Evolutionary conservation across 1,140 invertebrate genomes (phyloP).

Genomic region (Pseudomyrmex cubaensis): DNA sequence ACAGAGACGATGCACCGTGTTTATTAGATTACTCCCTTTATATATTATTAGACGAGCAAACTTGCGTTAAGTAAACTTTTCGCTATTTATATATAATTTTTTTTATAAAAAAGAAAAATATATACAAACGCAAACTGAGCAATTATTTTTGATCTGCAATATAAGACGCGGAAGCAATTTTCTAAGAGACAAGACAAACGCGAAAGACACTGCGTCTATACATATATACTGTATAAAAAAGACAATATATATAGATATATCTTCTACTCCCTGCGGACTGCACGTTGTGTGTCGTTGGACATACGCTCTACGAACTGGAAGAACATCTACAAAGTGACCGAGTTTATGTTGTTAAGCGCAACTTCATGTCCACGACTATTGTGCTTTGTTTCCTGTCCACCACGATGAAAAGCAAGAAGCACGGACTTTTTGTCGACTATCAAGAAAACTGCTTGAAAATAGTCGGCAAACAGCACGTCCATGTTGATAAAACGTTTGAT

Average conservation of each 20-base stretch:
- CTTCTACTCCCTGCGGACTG: constrained; percentile 12
- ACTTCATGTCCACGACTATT: constrained; percentile 18
- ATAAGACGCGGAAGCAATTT: constrained; percentile 31
- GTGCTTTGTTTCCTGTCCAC: constrained; percentile 12
- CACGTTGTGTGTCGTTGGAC: constrained; percentile 26
- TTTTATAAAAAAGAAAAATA: constrained; percentile 14
- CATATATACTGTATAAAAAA: constrained; percentile 22
- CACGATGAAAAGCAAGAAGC: not conserved
- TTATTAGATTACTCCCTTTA: not conserved
- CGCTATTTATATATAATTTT: not conserved
- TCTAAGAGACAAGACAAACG: constrained; percentile 34
- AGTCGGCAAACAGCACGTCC: not conserved
- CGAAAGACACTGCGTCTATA: not conserved
- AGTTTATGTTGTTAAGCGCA: constrained; percentile 29
- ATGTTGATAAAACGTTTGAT: constrained; percentile 23
- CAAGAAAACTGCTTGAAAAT: constrained; percentile 26
- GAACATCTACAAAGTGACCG: constrained; percentile 49
- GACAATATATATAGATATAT: constrained; percentile 37
- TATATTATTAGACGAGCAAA: not conserved
- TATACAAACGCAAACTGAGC: not conserved
- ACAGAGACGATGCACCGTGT: not conserved
- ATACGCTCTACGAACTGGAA: constrained; percentile 7
- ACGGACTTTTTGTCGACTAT: not conserved
- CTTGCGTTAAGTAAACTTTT: not conserved
- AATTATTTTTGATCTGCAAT: not conserved